Evolutionary conservation across 2,113 vertebrate genomes (phyloP).

Genomic region (Morone chrysops): DNA sequence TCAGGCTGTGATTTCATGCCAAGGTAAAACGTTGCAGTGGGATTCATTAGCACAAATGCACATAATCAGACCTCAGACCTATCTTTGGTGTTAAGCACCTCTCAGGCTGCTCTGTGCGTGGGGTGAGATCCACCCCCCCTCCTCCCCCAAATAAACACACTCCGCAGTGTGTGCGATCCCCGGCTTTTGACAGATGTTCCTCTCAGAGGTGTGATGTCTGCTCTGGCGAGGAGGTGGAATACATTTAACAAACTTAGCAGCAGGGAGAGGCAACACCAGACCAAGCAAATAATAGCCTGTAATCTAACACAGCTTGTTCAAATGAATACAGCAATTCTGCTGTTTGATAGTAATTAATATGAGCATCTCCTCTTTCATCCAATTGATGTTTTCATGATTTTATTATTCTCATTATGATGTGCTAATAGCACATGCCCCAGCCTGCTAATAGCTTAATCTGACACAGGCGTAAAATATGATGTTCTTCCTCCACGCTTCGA

Average conservation of each 20-base stretch:
- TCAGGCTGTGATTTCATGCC: slow-evolving; percentile 29
- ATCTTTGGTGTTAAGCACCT: slow-evolving; percentile 56
- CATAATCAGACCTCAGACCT: slow-evolving; percentile 62
- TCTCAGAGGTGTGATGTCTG: slow-evolving; percentile 64
- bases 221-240: slow-evolving; percentile 71
- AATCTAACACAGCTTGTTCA: slow-evolving; percentile 57
- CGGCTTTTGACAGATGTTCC: slow-evolving; percentile 73
- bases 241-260: slow-evolving; percentile 51
- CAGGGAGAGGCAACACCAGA: slow-evolving; percentile 26
- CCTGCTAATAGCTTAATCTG: slow-evolving; percentile 63
- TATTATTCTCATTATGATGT: slow-evolving; percentile 66
- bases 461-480: slow-evolving; percentile 59
- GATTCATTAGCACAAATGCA: slow-evolving; percentile 64
- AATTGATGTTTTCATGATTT: slow-evolving; percentile 52
- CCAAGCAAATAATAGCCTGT: slow-evolving; percentile 41
- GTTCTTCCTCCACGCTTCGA: slow-evolving; percentile 61
- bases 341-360: slow-evolving; percentile 57
- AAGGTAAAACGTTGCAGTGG: slow-evolving; percentile 46
- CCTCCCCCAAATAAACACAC: slow-evolving; percentile 57
- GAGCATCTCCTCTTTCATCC: slow-evolving; percentile 48
- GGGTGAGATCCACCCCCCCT: slow-evolving; percentile 24
- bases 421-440: slow-evolving; percentile 60
- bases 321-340: slow-evolving; percentile 44
- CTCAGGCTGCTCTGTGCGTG: slow-evolving; percentile 62
- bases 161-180: slow-evolving; percentile 56